Base-by-base conservation (phyloP, 2,113 vertebrate genomes). In the Hoplias malabaricus region DNA sequence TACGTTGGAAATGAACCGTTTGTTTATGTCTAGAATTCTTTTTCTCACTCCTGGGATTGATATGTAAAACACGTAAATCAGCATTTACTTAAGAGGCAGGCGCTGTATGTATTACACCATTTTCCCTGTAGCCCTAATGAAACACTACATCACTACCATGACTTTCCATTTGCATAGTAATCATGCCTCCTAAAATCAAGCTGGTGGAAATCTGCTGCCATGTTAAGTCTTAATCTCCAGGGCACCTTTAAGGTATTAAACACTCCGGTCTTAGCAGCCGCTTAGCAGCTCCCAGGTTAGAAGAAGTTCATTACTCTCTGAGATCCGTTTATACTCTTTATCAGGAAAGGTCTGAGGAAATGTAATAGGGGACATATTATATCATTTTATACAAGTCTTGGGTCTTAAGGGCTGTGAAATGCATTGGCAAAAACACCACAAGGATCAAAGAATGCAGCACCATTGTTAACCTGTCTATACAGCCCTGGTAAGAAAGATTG, bases 101-200 rank as follows among this genome's bases (percentile, higher is more conserved):
- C 12, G 13, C 43, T 38, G 46, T 38, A 40, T 36, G 38, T 34
- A 40, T 54, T 66, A 21, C 46, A 54, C 34, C 33, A n/a, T 14
- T 3, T 29, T 54, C 61, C 61, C 21, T 66, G 25, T 48, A 54
- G 61, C 46, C 4, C 23, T 40, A 75, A 75, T 66, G 9, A 54
- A 54, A 40, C 16, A 25, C 11, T 54, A 48, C 56, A 33, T 19
- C 2, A 31, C n/a, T 63, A 16, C 59, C 61, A 38, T 75, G 31
- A 23, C 8, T 63, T 31, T 38, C 54, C 61, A 75, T 66, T 75
- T 75, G 46, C 73, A 54, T 31, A 75, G 53, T 54, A 62, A 62
- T 65, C 73, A 66, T 34, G 57, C 27, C 14, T 66, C 59, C 38
- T 38, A 75, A 66, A 25, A 27, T 23, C 8, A 40, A 19, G 50